Conservation (phyloP, 2,888 invertebrate genomes). For the Folsomia manolachei region DNA sequence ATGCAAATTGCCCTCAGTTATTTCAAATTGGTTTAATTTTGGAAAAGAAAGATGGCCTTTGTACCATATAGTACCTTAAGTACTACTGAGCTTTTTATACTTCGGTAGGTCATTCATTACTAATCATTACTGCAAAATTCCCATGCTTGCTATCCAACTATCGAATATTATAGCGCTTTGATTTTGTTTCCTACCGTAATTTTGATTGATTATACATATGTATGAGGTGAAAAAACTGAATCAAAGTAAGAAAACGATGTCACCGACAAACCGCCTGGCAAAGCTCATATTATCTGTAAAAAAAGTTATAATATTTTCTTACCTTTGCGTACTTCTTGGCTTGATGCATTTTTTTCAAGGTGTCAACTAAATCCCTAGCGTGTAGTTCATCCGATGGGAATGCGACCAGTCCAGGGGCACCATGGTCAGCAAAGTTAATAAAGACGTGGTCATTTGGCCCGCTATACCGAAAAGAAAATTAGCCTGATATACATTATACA, state of each 20-base stretch:
- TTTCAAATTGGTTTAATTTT: too few relatives aligned
- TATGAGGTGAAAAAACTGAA: not conserved
- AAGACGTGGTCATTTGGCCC: slow-evolving; percentile 62
- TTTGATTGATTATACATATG: not conserved
- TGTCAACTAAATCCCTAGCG: slow-evolving; percentile 51
- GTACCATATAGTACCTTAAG: too few relatives aligned
- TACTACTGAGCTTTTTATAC: too few relatives aligned
- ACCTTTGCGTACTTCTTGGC: slow-evolving; percentile 57
- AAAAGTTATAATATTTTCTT: slow-evolving; percentile 11
- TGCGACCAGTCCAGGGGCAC: slow-evolving; percentile 60
- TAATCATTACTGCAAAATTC: too few relatives aligned
- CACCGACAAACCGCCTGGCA: not conserved
- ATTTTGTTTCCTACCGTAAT: too few relatives aligned
- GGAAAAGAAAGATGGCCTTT: too few relatives aligned
- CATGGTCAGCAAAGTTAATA: slow-evolving; percentile 64
- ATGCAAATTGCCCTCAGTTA: too few relatives aligned
- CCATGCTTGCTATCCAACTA: too few relatives aligned
- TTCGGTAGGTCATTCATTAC: too few relatives aligned
- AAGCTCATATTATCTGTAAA: not conserved
- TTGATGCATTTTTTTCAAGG: slow-evolving; percentile 55
- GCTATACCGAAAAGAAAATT: too few relatives aligned
- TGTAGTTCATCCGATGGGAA: slow-evolving; percentile 57
- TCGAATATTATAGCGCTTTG: too few relatives aligned
- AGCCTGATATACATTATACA: too few relatives aligned
- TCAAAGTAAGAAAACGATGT: not conserved